A percentile compares a stretch with the other conserved stretches of the same genome.
phyloP scores from a whole-genome alignment of 2,797 vertebrate species.

The Scyliorhinus canicula region DNA sequence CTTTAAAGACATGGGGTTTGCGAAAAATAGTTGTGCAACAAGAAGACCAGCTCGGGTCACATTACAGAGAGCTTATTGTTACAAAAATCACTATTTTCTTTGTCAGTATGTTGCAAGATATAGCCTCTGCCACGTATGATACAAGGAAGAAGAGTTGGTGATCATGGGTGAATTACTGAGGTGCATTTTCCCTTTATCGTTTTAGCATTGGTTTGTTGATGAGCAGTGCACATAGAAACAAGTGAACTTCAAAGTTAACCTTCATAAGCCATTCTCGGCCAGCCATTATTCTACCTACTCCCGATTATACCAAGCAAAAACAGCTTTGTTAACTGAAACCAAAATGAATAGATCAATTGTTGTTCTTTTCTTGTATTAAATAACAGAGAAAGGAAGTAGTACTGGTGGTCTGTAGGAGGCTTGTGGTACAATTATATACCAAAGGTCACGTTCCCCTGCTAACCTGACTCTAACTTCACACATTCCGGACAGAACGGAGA shows the following conservation, averaged over 20 bases:
- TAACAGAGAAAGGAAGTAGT: background rate
- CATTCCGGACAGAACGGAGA: conserved; percentile 35
- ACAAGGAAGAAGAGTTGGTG: too few relatives aligned
- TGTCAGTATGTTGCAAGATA: background rate
- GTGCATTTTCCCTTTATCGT: background rate
- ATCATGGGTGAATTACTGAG: background rate
- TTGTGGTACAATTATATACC: conserved; percentile 20
- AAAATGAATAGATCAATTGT: background rate
- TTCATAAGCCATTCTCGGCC: background rate
- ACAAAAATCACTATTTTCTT: background rate
- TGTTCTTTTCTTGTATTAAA: background rate
- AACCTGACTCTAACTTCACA: conserved; percentile 39
- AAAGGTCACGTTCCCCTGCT: background rate
- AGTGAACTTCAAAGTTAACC: background rate
- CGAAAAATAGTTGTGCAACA: background rate
- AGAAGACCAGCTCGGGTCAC: background rate
- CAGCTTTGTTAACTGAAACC: background rate
- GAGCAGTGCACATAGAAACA: background rate
- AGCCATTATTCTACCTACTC: background rate
- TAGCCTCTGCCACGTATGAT: background rate
- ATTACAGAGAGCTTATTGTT: background rate
- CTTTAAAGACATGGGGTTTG: background rate
- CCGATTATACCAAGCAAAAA: background rate
- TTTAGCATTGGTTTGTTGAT: background rate
- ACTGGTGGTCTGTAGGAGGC: background rate